A percentile compares a stretch with the other conserved stretches of the same genome.
These are phyloP conservation scores for Cuculus canorus DNA, from an alignment of 2,797 vertebrate species.

Conservation along the genomic window DNA sequence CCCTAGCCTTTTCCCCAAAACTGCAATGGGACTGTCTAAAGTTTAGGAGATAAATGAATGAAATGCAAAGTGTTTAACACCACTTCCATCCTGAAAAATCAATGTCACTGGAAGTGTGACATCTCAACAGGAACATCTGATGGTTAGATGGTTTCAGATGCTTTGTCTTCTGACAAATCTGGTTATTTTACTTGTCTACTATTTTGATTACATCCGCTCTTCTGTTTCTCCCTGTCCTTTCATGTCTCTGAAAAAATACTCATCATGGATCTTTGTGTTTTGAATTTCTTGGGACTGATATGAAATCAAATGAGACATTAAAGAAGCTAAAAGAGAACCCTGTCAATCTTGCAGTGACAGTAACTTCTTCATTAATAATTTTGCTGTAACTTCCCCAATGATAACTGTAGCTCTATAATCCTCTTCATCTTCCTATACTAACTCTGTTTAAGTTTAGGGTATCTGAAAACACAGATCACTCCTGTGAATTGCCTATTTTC, in stretches of 20 bases:
- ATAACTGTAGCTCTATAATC: background rate
- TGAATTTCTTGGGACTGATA: background rate
- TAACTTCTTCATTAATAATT: background rate
- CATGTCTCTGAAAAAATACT: background rate
- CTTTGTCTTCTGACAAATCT: background rate
- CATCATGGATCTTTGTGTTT: background rate
- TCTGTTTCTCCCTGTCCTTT: background rate
- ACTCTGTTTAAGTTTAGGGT: background rate
- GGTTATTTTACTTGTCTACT: background rate
- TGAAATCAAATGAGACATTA: background rate
- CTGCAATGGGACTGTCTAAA: background rate
- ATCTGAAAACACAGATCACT: background rate
- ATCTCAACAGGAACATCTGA: background rate
- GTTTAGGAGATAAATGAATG: background rate
- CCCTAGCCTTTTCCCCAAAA: background rate
- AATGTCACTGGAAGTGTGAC: background rate
- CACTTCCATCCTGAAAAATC: background rate
- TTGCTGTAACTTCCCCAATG: background rate
- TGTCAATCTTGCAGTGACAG: background rate
- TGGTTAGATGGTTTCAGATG: background rate
- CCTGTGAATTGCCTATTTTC: background rate
- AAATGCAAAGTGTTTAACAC: background rate
- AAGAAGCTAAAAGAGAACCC: background rate
- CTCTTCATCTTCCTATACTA: background rate
- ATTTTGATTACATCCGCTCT: background rate